phyloP scores from a whole-genome alignment of 1,140 invertebrate genomes.

The Idris sp. region DNA sequence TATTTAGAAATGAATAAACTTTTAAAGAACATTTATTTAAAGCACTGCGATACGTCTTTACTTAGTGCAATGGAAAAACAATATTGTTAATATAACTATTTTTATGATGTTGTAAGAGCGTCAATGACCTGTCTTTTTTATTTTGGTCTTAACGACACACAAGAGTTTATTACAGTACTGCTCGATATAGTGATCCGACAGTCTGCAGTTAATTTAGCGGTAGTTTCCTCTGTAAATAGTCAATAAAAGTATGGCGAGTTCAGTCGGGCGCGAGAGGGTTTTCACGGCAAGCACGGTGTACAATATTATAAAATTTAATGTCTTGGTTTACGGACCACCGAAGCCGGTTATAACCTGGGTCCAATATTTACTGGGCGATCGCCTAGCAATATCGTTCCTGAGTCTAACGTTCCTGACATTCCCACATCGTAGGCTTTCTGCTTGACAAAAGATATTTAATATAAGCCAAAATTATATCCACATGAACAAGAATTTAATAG shows the following conservation, averaged over 20 bases:
- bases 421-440: slow-evolving; percentile 47
- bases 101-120: slow-evolving; percentile 37
- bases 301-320: slow-evolving; percentile 80
- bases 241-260: slow-evolving; percentile 75
- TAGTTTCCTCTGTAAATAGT: slow-evolving; percentile 79
- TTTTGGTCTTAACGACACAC: slow-evolving; percentile 67
- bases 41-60: too few species aligned
- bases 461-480: too few species aligned
- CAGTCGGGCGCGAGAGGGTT: slow-evolving; percentile 60
- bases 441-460: slow-evolving; percentile 31
- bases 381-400: slow-evolving; percentile 69
- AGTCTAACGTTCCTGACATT: slow-evolving; percentile 51
- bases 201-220: slow-evolving; percentile 78
- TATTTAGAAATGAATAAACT: too few species aligned
- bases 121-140: slow-evolving; percentile 67
- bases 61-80: too few species aligned
- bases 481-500: too few species aligned
- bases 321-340: slow-evolving; percentile 77
- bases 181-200: slow-evolving; percentile 76
- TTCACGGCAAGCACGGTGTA: slow-evolving; percentile 65
- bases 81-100: slow-evolving; percentile 46
- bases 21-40: too few species aligned
- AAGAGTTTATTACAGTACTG: slow-evolving; percentile 67
- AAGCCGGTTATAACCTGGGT: slow-evolving; percentile 73
- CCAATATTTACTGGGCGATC: slow-evolving; percentile 77